Evolutionary conservation across 2,113 vertebrate species (phyloP), one percentile per base, ranked within the genome.

Genomic region (Choloepus hoffmanni): DNA sequence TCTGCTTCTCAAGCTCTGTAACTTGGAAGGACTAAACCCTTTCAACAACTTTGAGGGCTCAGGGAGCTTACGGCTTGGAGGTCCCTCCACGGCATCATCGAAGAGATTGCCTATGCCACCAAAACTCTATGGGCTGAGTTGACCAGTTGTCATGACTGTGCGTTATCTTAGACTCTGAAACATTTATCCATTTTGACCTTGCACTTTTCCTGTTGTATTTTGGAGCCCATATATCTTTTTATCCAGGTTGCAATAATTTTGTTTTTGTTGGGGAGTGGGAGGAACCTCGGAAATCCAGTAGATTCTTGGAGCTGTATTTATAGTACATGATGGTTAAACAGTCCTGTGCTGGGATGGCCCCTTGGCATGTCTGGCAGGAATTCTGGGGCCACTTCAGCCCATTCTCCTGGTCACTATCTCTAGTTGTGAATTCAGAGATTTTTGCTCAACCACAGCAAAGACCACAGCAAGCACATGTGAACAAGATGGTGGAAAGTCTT

Each of bases 311-410:
- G 33, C 21, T 60, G n/a, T 28, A 1, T 24, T 3, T 36, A 19
- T 1, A 2, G 45, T 3, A 1, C 55, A 19, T 0, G 8, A 14
- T 7, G 7, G 8, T 60, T 19, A 30, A 72, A 18, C n/a, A 72
- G 50, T 10, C 16, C 45, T 62, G 53, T 5, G 9, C n/a, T 58
- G 0, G 5, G 21, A 26, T 7, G 48, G 28, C 60, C 73, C n/a
- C 62, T 79, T 2, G 1, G 23, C 5, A 14, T 11, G 26, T 68
- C 43, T 33, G 43, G 21, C 58, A 76, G 50, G 10, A 53, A 28
- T 48, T 43, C 72, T 63, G 53, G 23, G 40, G 50, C 30, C 24
- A 72, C 13, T 53, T 48, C 4, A 33, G 53, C 5, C 63, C 58
- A 5, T 55, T 11, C 3, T 26, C 15, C 14, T 55, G 50, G 40